Conservation (phyloP, 2,113 vertebrate species). For the Bagarius yarrelli region DNA sequence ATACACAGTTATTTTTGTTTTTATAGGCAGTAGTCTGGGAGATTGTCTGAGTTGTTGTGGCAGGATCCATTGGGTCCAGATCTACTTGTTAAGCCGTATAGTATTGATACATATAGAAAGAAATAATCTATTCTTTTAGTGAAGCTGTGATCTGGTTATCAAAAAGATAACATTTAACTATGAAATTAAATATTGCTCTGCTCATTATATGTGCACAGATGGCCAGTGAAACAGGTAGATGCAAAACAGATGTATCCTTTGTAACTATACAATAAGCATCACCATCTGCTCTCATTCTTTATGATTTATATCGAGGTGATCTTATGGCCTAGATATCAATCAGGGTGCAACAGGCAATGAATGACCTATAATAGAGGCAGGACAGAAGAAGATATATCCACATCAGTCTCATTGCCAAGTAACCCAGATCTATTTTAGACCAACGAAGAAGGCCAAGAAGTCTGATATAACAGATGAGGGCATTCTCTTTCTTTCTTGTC, state of each 20-base stretch:
- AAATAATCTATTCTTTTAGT: neutral
- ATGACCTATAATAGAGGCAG: constrained; percentile 1
- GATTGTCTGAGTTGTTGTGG: neutral
- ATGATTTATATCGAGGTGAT: constrained; percentile 38
- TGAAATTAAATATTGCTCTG: neutral
- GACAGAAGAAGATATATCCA: constrained; percentile 46
- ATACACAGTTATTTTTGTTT: neutral
- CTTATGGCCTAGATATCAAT: constrained; percentile 41
- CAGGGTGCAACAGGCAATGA: constrained; percentile 38
- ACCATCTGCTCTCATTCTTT: constrained; percentile 4
- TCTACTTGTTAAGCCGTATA: neutral
- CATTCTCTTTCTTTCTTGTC: constrained; percentile 31
- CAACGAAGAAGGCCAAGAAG: constrained; percentile 33
- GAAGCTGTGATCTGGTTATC: neutral
- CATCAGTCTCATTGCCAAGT: constrained; percentile 36
- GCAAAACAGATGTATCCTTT: constrained; percentile 16
- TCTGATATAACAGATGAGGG: constrained; percentile 26
- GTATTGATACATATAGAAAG: neutral
- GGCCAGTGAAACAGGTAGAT: neutral
- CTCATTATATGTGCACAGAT: neutral
- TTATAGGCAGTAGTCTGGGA: neutral
- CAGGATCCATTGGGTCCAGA: neutral
- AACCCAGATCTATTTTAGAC: constrained; percentile 46
- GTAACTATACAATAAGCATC: constrained; percentile 14
- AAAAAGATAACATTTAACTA: neutral